A percentile compares a stretch with the other conserved stretches of the same genome.
Evolutionary conservation across 2,888 invertebrate species (phyloP).

Genomic region (Drosophila koepferae): DNA sequence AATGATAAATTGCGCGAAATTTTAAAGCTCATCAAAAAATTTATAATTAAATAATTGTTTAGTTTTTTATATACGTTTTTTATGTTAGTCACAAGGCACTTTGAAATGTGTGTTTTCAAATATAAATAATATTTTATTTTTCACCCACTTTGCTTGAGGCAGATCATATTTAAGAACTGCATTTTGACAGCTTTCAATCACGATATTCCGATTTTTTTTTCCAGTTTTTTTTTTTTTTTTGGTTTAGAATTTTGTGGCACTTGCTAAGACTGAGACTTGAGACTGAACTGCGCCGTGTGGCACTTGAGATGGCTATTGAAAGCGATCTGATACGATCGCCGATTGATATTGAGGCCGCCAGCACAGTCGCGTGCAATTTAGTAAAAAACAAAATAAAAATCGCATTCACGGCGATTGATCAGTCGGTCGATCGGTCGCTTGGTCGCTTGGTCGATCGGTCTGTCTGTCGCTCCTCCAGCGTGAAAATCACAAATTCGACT

Average conservation of each 20-base stretch:
- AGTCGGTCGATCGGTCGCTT: slow-evolving; percentile 10
- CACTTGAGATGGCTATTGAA: slow-evolving; percentile 33
- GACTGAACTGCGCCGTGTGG: slow-evolving; percentile 7
- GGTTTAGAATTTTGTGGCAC: slow-evolving; percentile 18
- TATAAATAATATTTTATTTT: slow-evolving; percentile 2
- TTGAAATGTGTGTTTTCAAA: not conserved
- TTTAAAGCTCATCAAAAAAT: slow-evolving; percentile 15
- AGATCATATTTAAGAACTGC: slow-evolving; percentile 76
- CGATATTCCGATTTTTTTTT: slow-evolving; percentile 14
- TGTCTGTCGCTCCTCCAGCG: slow-evolving; percentile 63
- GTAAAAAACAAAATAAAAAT: slow-evolving; percentile 33
- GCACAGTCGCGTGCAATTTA: slow-evolving; percentile 58
- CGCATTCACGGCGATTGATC: slow-evolving; percentile 53
- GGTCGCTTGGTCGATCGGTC: slow-evolving; percentile 26
- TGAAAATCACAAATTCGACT: slow-evolving; percentile 81
- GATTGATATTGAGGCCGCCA: slow-evolving; percentile 33
- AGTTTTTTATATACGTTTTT: not conserved
- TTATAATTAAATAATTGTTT: slow-evolving; percentile 12
- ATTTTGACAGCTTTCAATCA: slow-evolving; percentile 40
- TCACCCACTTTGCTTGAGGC: slow-evolving; percentile 80
- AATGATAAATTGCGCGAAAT: slow-evolving; percentile 41
- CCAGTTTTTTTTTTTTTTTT: not conserved
- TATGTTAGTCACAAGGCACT: slow-evolving; percentile 31
- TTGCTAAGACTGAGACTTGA: slow-evolving; percentile 12
- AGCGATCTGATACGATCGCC: slow-evolving; percentile 42